Percentiles rank a stretch among this genome's conserved stretches.
Conservation (phyloP, 1,140 invertebrate genomes). For the Archegozetes longisetosus region DNA sequence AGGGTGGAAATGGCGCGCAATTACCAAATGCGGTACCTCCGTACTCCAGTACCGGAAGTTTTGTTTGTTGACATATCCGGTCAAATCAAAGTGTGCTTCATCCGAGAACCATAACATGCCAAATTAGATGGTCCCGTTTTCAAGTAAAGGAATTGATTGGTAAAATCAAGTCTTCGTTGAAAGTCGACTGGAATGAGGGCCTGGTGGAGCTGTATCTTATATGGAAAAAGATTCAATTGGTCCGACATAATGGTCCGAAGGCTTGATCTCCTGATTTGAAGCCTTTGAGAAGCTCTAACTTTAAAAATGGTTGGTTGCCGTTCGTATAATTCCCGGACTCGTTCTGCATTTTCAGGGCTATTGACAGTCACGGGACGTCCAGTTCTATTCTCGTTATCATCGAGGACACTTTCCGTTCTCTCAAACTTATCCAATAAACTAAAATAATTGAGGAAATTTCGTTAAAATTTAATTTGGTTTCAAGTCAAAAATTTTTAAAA, state of each 20-base stretch:
- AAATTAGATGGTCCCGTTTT: neutral
- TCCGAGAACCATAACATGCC: conserved; percentile 13
- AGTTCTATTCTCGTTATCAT: neutral
- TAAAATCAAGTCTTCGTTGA: conserved; percentile 6
- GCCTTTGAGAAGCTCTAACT: neutral
- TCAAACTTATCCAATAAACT: neutral
- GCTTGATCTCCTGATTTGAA: neutral
- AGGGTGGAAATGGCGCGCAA: conserved; percentile 2
- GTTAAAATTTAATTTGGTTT: no score
- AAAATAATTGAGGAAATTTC: no score
- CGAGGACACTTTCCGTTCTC: neutral
- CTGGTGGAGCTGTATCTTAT: conserved; percentile 6
- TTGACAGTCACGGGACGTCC: neutral
- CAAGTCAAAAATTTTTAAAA: no score
- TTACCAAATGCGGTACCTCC: neutral
- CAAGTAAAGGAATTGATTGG: conserved; percentile 1
- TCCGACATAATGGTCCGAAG: conserved; percentile 3
- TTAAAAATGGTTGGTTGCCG: neutral
- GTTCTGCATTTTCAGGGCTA: neutral
- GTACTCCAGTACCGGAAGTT: conserved; percentile 12
- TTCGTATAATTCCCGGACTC: neutral
- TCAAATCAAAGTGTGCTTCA: conserved; percentile 9
- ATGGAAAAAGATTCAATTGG: conserved; percentile 3
- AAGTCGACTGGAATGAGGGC: conserved; percentile 3
- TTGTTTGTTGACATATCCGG: conserved; percentile 8